Conservation (phyloP, 1,140 invertebrate genomes). For the Ladona fulva region DNA sequence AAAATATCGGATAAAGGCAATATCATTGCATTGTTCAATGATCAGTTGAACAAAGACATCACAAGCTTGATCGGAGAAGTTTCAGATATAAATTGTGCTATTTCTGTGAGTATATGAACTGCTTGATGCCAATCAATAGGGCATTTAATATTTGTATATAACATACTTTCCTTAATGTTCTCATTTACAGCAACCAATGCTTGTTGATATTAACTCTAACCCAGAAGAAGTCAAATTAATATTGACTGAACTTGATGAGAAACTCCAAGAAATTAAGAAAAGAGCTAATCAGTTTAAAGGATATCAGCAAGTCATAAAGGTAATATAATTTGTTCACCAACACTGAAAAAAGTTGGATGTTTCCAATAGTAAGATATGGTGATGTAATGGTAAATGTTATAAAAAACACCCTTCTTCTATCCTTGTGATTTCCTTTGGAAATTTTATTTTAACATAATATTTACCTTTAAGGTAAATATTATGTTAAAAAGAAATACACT, state of each 20-base stretch:
- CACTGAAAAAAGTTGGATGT: too few relatives aligned
- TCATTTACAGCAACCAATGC: slow-evolving; percentile 51
- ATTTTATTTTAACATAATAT: too few relatives aligned
- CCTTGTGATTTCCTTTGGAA: too few relatives aligned
- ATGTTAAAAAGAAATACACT: too few relatives aligned
- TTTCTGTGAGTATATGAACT: slow-evolving; percentile 37
- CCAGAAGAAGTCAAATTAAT: slow-evolving; percentile 48
- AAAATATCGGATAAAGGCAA: slow-evolving; percentile 43
- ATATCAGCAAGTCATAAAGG: slow-evolving; percentile 58
- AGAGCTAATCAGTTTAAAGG: slow-evolving; percentile 50
- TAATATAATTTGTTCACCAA: slow-evolving; percentile 32
- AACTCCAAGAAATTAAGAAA: slow-evolving; percentile 49
- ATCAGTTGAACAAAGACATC: slow-evolving; percentile 51
- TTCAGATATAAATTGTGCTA: slow-evolving; percentile 52
- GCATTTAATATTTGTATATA: slow-evolving; percentile 18
- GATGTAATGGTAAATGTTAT: too few relatives aligned
- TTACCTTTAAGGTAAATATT: too few relatives aligned
- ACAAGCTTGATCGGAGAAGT: slow-evolving; percentile 54
- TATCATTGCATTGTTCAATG: slow-evolving; percentile 45
- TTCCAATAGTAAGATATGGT: too few relatives aligned
- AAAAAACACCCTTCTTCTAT: too few relatives aligned
- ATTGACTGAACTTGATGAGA: slow-evolving; percentile 49
- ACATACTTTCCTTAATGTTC: slow-evolving; percentile 21
- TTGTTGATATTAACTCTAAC: slow-evolving; percentile 62
- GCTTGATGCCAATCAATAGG: slow-evolving; percentile 17